Base-by-base conservation (phyloP, 2,113 vertebrate genomes). In the Ondatra zibethicus region DNA sequence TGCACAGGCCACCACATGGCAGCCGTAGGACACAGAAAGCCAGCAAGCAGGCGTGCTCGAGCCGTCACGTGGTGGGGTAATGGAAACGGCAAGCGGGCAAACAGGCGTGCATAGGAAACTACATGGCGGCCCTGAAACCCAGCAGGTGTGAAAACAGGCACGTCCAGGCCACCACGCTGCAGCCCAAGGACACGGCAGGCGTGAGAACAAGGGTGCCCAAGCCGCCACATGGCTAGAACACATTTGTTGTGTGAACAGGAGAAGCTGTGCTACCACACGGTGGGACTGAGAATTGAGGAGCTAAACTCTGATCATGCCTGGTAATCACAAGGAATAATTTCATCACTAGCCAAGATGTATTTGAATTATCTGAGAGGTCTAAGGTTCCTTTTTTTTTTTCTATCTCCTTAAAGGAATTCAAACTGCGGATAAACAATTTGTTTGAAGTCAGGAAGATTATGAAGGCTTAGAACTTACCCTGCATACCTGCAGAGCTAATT, bases 321-420 rank as follows among this genome's bases (percentile, higher is more conserved):
- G 39, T 75, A 82, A 39, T 77, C 80, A 61, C 29, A 61, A 2
- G 27, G 36, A 39, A 58, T 81, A 19, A 1, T 91, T 91, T 86
- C 12, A 90, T 89, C 55, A 91, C 88, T 65, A 92, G 84, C 65
- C 45, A 70, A 93, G 87, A 89, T 66, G 19, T 55, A 33, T 45
- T 45, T 70, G 9, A 50, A 29, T 86, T 90, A 93, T 91, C 80
- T 88, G 88, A 25, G 25, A 39, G 82, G 76, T 70, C 77, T 88
- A 88, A 95, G 93, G 70, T 36, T 93, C 19, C 33, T 52, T 68
- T 87, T 36, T 7, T 47, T 45, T 66, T 70, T 88, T 52, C n/a
- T n/a, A n/a, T 47, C 85, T 95, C 86, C 45, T 72, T 88, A 45
- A 47, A 52, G 50, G 76, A 91, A 95, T 94, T 96, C 91, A 87